Evolutionary conservation across 35 echinoderm and acorn worm species (phyloP).

Genomic region (Apostichopus japonicus): DNA sequence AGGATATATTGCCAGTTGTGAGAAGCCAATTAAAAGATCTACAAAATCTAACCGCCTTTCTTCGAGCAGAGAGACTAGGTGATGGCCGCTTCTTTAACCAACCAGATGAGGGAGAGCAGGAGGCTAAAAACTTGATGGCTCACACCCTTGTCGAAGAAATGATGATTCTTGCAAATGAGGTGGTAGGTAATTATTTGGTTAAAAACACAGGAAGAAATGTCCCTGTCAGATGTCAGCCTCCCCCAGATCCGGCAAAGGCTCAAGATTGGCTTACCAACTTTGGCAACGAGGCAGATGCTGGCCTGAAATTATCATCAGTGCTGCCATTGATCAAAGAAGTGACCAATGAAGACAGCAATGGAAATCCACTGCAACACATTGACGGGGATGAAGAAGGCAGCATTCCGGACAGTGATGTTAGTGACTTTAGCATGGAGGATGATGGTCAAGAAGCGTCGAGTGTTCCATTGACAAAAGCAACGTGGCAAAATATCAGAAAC

Average conservation of each 20-base stretch:
- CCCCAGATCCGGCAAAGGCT: slow-evolving; percentile 58
- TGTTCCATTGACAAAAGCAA: slow-evolving; percentile 41
- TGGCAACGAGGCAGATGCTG: slow-evolving; percentile 36
- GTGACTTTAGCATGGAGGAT: not conserved
- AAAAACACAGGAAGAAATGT: slow-evolving; percentile 52
- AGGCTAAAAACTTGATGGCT: slow-evolving; percentile 53
- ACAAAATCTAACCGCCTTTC: slow-evolving; percentile 53
- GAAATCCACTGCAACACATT: not conserved
- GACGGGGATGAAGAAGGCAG: not conserved
- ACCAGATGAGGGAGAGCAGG: slow-evolving; percentile 52
- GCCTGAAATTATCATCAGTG: slow-evolving; percentile 35
- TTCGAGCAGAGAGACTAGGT: slow-evolving; percentile 46
- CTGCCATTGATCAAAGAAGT: not conserved
- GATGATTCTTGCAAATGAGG: slow-evolving; percentile 85
- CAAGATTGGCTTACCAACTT: slow-evolving; percentile 59
- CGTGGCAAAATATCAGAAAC: slow-evolving; percentile 34
- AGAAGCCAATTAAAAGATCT: slow-evolving; percentile 47
- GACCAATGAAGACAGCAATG: not conserved
- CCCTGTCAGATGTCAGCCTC: slow-evolving; percentile 72
- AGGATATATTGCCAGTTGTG: slow-evolving; percentile 60
- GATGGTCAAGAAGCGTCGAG: slow-evolving; percentile 75
- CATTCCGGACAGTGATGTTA: slow-evolving; percentile 16
- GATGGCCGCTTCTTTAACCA: slow-evolving; percentile 55
- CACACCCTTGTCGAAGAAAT: slow-evolving; percentile 90
- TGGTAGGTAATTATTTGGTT: slow-evolving; percentile 65